A percentile compares a stretch with the other conserved stretches of the same genome.
phyloP scores from a whole-genome alignment of 2,888 invertebrate species.

The Thecophora atra region DNA sequence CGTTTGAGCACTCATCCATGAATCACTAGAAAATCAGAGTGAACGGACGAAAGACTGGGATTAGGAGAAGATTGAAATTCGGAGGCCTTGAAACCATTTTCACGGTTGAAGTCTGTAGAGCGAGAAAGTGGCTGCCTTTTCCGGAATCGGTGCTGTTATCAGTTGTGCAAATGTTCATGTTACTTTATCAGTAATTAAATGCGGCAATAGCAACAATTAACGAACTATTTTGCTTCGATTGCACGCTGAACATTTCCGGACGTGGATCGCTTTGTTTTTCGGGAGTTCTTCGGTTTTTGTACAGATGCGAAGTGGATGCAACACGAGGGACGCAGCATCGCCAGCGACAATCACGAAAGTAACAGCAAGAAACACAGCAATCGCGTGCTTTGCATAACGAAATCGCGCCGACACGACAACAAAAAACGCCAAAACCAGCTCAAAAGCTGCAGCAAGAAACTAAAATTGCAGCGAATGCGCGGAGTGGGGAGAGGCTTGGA shows the following conservation, averaged over 20 bases:
- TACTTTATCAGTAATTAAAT: neutral
- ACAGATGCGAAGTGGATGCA: conserved; percentile 1
- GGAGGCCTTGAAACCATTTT: too few relatives aligned
- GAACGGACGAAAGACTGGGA: too few relatives aligned
- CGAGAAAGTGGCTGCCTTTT: too few relatives aligned
- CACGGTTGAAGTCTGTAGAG: too few relatives aligned
- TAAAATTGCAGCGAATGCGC: conserved; percentile 36
- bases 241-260: too few relatives aligned
- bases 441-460: conserved; percentile 37
- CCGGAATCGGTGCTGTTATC: too few relatives aligned
- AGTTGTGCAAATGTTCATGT: neutral
- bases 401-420: conserved; percentile 38
- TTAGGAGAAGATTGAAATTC: too few relatives aligned
- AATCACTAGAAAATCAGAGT: too few relatives aligned
- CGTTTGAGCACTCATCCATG: too few relatives aligned
- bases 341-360: conserved; percentile 22
- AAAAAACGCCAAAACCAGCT: conserved; percentile 40
- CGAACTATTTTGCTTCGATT: neutral
- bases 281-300: conserved; percentile 6
- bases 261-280: too few relatives aligned
- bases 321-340: conserved; percentile 29
- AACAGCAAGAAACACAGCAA: conserved; percentile 27
- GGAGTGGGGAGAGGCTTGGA: conserved; percentile 8
- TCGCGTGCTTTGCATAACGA: conserved; percentile 53
- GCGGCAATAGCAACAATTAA: neutral